These are phyloP conservation scores for Drosophila teissieri DNA, from an alignment of 1,140 invertebrate species.

Conservation along the genomic window DNA sequence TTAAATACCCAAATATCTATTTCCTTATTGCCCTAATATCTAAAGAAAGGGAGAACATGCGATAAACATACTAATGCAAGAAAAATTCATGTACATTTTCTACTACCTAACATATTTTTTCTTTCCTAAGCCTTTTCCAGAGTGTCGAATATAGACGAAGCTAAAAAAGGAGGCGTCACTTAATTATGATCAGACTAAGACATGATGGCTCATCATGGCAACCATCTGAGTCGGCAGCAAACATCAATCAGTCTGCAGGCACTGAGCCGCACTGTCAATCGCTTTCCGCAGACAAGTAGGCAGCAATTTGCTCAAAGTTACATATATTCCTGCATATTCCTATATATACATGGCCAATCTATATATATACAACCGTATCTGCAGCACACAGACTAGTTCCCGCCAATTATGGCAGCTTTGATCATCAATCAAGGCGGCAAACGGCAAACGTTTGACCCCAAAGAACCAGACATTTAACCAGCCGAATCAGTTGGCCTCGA, in stretches of 20 bases:
- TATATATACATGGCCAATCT: not conserved
- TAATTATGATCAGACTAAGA: slow-evolving; percentile 32
- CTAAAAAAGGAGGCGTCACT: not conserved
- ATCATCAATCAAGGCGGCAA: slow-evolving; percentile 46
- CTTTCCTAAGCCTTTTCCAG: not conserved
- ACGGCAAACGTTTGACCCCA: slow-evolving; percentile 54
- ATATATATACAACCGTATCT: not conserved
- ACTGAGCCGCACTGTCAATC: slow-evolving; percentile 31
- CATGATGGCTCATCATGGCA: slow-evolving; percentile 43
- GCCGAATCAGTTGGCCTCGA: slow-evolving; percentile 42
- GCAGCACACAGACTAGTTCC: slow-evolving; percentile 23
- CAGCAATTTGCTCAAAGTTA: slow-evolving; percentile 17
- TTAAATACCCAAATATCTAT: too few relatives aligned
- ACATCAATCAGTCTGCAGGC: slow-evolving; percentile 44
- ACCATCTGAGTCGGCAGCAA: slow-evolving; percentile 32
- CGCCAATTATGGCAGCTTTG: slow-evolving; percentile 55
- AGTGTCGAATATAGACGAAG: too few relatives aligned
- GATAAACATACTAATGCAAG: too few relatives aligned
- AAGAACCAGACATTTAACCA: slow-evolving; percentile 32
- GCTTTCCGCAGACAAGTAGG: slow-evolving; percentile 19
- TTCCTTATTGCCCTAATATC: too few relatives aligned
- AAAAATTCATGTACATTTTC: not conserved
- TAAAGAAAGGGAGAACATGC: too few relatives aligned
- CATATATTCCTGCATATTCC: not conserved
- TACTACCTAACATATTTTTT: not conserved